Evolutionary conservation across 2,888 invertebrate species (phyloP), one percentile per base, ranked within the genome.

Genomic region (Bombylius major): DNA sequence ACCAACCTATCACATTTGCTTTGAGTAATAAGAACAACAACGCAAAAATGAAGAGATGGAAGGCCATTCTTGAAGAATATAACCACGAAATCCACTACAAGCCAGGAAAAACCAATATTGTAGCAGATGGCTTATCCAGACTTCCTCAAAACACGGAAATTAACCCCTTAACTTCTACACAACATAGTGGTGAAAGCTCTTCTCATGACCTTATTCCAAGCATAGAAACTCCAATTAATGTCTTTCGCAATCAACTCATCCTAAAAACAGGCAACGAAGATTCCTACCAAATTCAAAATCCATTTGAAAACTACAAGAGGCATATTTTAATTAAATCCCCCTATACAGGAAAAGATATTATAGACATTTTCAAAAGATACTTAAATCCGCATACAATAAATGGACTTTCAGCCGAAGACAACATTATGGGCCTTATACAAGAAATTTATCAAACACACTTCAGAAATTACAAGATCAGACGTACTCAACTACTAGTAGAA

Each of bases 121-220:
- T 59, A 44, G 57, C 59, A 12, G 57, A 59, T 53, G 50, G 53
- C 5, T 44, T 59, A 36, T 57, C 57, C 9, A 36, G 56, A 39
- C 48, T 51, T 11, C 50, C 49, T 31, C n/a, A n/a, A 45, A 4
- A 44, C 11, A 12, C n/a, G 3, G 45, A 45, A 14, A n/a, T 45
- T 7, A 45, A 45, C 14, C n/a, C 45, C n/a, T 14, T 45, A 14
- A 45, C 45, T 6, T n/a, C 14, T n/a, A 45, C 45, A 45, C 14
- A 14, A 14, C 45, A 45, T 12, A 45, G 45, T 6, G 42, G 47
- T 13, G 51, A 55, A 23, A 51, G 51, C n/a, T 51, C 55, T 0
- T 44, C 45, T 6, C 51, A 51, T 8, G 45, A 51, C 45, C 32
- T 51, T 12, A 31, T 51, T 32, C 51, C 39, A 34, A 51, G 23